Conservation (phyloP, 2,888 invertebrate species). For the Dendrolimus pini region DNA sequence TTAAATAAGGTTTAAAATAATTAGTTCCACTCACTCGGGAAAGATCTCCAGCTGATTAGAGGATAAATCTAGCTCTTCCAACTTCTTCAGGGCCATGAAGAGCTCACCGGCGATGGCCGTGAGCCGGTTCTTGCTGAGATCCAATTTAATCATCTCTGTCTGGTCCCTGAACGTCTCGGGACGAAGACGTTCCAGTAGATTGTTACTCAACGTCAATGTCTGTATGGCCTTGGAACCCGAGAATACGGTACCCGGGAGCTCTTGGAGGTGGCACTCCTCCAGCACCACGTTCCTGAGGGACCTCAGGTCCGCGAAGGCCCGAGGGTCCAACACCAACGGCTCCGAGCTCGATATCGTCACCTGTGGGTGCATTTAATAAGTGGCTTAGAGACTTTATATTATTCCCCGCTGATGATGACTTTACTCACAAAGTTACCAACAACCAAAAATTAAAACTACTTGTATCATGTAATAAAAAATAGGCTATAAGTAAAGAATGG, state of each 20-base stretch:
- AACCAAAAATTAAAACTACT: too few relatives aligned
- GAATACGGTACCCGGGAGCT: too few relatives aligned
- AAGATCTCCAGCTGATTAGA: slow-evolving; percentile 11
- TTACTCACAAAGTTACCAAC: not conserved
- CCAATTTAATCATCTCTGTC: slow-evolving; percentile 3
- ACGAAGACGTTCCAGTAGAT: slow-evolving; percentile 6
- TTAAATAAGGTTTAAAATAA: too few relatives aligned
- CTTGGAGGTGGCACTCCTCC: slow-evolving; percentile 3
- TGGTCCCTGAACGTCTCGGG: slow-evolving; percentile 7
- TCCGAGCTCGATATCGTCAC: too few relatives aligned
- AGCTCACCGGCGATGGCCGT: slow-evolving; percentile 10
- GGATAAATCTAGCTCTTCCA: slow-evolving; percentile 11
- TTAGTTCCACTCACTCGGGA: slow-evolving; percentile 7
- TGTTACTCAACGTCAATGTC: not conserved
- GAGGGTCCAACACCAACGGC: too few relatives aligned
- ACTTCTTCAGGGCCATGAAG: slow-evolving; percentile 3
- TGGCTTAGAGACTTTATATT: not conserved
- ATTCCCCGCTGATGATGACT: slow-evolving; percentile 4
- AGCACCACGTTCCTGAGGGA: slow-evolving; percentile 5
- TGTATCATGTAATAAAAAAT: too few relatives aligned
- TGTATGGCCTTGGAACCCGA: too few relatives aligned
- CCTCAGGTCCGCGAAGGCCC: slow-evolving; percentile 2
- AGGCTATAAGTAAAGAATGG: too few relatives aligned
- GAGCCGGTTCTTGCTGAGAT: slow-evolving; percentile 11
- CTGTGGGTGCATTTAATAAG: too few relatives aligned